These are phyloP conservation scores for Acleris emargana DNA, from an alignment of 2,888 invertebrate species.

Conservation along the genomic window DNA sequence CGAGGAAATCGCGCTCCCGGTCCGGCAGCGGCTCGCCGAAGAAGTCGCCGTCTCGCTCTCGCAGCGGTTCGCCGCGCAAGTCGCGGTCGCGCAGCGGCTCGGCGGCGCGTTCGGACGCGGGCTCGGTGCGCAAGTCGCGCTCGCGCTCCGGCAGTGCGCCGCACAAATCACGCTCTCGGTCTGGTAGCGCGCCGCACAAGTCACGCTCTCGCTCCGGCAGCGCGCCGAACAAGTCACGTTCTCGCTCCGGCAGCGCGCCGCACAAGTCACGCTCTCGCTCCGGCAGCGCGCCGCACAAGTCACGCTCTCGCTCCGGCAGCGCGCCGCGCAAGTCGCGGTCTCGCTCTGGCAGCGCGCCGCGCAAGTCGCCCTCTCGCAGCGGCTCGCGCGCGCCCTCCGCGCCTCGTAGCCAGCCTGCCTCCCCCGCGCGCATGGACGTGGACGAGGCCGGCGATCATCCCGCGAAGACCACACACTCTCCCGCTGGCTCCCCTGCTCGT, in stretches of 20 bases:
- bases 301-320: slow-evolving; percentile 26
- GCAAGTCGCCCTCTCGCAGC: slow-evolving; percentile 34
- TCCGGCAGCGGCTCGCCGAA: slow-evolving; percentile 42
- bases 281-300: slow-evolving; percentile 36
- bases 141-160: slow-evolving; percentile 30
- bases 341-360: slow-evolving; percentile 38
- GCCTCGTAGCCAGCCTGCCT: slow-evolving; percentile 16
- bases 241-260: slow-evolving; percentile 38
- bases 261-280: slow-evolving; percentile 28
- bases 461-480: neutral
- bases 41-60: slow-evolving; percentile 44
- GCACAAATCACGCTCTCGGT: slow-evolving; percentile 24
- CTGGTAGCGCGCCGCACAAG: slow-evolving; percentile 19
- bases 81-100: slow-evolving; percentile 38
- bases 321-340: slow-evolving; percentile 48
- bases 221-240: slow-evolving; percentile 37
- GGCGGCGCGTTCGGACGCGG: slow-evolving; percentile 21
- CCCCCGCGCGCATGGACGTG: slow-evolving; percentile 17
- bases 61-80: slow-evolving; percentile 30
- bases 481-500: slow-evolving; percentile 22
- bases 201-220: slow-evolving; percentile 34
- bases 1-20: slow-evolving; percentile 11
- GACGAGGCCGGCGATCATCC: slow-evolving; percentile 12
- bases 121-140: slow-evolving; percentile 27
- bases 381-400: slow-evolving; percentile 19